Base-by-base conservation (phyloP, 2,797 vertebrate species). In the Darevskia mixta region DNA sequence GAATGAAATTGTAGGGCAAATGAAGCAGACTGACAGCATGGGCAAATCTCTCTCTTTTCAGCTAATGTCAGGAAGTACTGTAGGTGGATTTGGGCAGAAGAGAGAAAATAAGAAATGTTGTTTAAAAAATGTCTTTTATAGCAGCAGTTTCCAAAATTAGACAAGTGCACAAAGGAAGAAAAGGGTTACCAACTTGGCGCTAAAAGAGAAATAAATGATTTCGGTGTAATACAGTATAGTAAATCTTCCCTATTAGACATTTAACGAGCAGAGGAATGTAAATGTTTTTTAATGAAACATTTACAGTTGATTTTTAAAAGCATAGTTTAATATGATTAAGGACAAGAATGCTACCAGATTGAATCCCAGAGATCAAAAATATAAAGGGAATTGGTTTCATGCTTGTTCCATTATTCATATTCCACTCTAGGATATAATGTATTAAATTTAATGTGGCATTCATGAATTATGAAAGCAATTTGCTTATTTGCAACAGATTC, bases 251-350 rank as follows among this genome's bases (percentile, higher is more conserved):
- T 85, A n/a, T 80, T 91, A 61, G 71, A 91, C 92, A 92, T 91
- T 88, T 83, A 91, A 7, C 76, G 86, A 90, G 38, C 23, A 32
- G 61, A 92, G 88, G 55, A 91, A 88, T 69, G 71, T 79, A 91
- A 91, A 90, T 90, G 73, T 64, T 94, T 91, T 86, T 66, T 79
- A 94, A 83, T 94, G 25, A 92, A 86, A 38, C 45, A 90, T 93
- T 90, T 41, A 87, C 6, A 58, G 18, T 82, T 79, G 2, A 8
- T 43, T 94, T 92, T 75, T 64, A 80, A 91, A 93, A 91, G 29
- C 61, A 83, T 79, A 88, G 9, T 78, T 94, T 93, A 91, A 91
- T 73, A 38, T 93, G 79, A 91, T 94, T 93, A 91, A 92, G 41
- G 69, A 85, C 85, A 90, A 93, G 83, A 91, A 86, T 8, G 7